Conservation (phyloP, 1,140 invertebrate genomes). For the fruit fly (Drosophila melanogaster) region Release_6_plus_ISO1_MT NT_033777.3:8089501-8090000, state of each 20-base stretch:
- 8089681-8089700: not conserved
- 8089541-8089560: not conserved
- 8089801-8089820: not conserved
- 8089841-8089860: not conserved
- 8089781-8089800: too few relatives aligned
- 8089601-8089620: too few relatives aligned
- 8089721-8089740: not conserved
- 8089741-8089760: not conserved
- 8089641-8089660: not conserved
- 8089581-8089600: not conserved
- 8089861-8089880: not conserved
- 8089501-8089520: conserved; percentile 2
- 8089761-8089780: not conserved
- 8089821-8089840: not conserved
- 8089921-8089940: not conserved
- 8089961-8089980: not conserved
- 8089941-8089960: not conserved
- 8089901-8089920: not conserved
- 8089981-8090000: not conserved
- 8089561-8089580: not conserved
- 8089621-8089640: not conserved
- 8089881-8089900: not conserved
- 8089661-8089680: not conserved
- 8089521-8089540: conserved; percentile 1
- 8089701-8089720: not conserved